These are phyloP conservation scores for Piaya cayana DNA, from an alignment of 2,113 vertebrate species.

Conservation along the genomic window DNA sequence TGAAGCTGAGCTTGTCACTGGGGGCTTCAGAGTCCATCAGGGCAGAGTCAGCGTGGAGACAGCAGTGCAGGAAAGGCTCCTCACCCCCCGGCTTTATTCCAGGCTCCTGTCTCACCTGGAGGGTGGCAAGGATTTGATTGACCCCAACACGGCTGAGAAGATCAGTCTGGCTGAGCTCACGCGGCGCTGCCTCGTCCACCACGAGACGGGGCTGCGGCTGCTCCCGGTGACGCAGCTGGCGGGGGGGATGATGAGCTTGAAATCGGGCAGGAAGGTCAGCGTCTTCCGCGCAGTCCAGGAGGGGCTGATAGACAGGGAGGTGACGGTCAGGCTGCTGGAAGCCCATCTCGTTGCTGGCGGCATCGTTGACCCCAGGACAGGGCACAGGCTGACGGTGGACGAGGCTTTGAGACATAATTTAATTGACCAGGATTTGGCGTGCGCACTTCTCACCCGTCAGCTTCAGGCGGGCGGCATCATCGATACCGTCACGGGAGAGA, in stretches of 20 bases:
- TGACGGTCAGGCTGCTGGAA: constrained; percentile 85
- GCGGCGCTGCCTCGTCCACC: constrained; percentile 79
- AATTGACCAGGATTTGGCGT: constrained; percentile 89
- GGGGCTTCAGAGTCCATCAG: constrained; percentile 72
- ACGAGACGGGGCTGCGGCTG: constrained; percentile 82
- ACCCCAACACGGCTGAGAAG: constrained; percentile 92
- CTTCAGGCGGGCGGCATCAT: constrained; percentile 87
- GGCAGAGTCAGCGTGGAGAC: constrained; percentile 77
- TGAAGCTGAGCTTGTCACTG: constrained; percentile 81
- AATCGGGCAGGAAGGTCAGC: constrained; percentile 85
- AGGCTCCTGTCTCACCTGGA: constrained; percentile 76
- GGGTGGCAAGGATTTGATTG: constrained; percentile 81
- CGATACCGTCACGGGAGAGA: constrained; percentile 79
- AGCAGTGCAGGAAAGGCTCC: constrained; percentile 74
- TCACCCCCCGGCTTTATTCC: constrained; percentile 67
- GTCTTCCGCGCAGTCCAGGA: constrained; percentile 89
- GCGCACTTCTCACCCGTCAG: constrained; percentile 84
- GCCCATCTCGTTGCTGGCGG: constrained; percentile 94
- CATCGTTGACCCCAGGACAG: constrained; percentile 90
- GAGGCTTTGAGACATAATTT: constrained; percentile 84
- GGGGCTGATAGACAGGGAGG: constrained; percentile 88
- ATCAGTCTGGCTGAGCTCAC: constrained; percentile 80
- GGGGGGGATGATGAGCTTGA: constrained; percentile 85
- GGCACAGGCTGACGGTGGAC: constrained; percentile 83
- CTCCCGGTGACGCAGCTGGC: constrained; percentile 88